phyloP scores from a whole-genome alignment of 1,140 invertebrate genomes.

The Acromyrmex echinatior region DNA sequence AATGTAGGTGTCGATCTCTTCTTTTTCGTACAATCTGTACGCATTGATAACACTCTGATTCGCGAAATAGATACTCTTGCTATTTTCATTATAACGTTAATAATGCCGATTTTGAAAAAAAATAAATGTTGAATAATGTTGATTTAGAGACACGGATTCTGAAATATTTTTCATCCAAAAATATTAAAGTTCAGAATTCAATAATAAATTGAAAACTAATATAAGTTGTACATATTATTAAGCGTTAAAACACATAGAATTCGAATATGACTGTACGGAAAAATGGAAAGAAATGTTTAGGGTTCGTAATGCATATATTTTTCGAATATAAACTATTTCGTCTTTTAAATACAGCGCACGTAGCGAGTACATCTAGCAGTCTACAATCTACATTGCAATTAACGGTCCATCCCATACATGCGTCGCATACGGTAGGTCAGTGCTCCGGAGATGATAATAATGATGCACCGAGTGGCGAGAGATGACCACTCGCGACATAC shows the following conservation, averaged over 20 bases:
- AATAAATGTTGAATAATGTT: not conserved
- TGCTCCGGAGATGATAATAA: constrained; percentile 67
- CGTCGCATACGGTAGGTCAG: constrained; percentile 78
- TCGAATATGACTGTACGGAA: not conserved
- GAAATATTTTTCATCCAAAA: not conserved
- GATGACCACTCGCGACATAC: constrained; percentile 49
- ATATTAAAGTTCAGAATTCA: not conserved
- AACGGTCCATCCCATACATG: constrained; percentile 19
- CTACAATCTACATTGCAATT: not conserved
- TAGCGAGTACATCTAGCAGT: not conserved
- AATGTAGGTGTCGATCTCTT: not conserved
- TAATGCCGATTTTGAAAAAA: not conserved
- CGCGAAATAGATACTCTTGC: not conserved
- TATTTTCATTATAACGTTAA: not conserved
- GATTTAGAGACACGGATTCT: not conserved
- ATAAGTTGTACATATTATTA: not conserved
- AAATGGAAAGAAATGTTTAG: not conserved
- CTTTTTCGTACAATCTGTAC: not conserved
- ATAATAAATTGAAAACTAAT: not conserved
- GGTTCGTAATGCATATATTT: not conserved
- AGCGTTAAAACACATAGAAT: not conserved
- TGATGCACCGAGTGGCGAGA: constrained; percentile 58
- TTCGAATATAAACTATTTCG: not conserved
- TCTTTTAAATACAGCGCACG: not conserved
- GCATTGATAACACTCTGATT: not conserved